Base-by-base conservation (phyloP, 2,888 invertebrate species). In the Lottia gigantea region DNA sequence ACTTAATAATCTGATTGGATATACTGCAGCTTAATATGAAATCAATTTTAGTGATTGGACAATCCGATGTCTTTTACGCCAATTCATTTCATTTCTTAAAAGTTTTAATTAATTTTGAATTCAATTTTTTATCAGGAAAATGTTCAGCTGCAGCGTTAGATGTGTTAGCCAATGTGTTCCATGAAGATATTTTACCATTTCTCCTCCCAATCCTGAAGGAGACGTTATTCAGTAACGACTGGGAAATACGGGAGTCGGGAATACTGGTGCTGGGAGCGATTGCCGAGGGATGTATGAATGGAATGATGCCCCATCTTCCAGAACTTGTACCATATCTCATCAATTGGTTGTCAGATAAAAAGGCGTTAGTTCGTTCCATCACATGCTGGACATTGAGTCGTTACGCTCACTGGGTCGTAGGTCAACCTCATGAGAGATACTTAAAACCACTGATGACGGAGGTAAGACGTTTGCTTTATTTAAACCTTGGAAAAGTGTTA, bases 371-470 rank as follows among this genome's bases (percentile, higher is more conserved):
- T 67, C 92, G 99, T 74, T 97, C 98, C 77, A 99, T 99, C 87
- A 98, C 98, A 0, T 99, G 99, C 90, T 99, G 99, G 99, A 99
- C 99, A 0, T 91, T 99, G 46, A 96, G 95, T 78, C 92, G 99
- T 69, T 99, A 99, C 90, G 95, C 98, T 62, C 96, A 98, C 90
- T 99, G 98, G 98, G 97, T 99, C 66, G 98, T 98, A 16, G 92
- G 94, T 72, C 97, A 98, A 89, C 95, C 95, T 8, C 97, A 97
- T 88, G 97, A 98, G 83, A 92, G 93, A 72, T 97, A 96, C 89
- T 92, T 99, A 76, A 94, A 97, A 83, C 96, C 97, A 2, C 91
- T 99, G 73, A 96, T 99, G 95, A 95, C 94, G 23, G 96, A 96
- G 92, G 93, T 93, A 84, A 77, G 83, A 71, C 47, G 40, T 6